Conservation (phyloP, 2,888 invertebrate species). For the Drosophila subquinaria region DNA sequence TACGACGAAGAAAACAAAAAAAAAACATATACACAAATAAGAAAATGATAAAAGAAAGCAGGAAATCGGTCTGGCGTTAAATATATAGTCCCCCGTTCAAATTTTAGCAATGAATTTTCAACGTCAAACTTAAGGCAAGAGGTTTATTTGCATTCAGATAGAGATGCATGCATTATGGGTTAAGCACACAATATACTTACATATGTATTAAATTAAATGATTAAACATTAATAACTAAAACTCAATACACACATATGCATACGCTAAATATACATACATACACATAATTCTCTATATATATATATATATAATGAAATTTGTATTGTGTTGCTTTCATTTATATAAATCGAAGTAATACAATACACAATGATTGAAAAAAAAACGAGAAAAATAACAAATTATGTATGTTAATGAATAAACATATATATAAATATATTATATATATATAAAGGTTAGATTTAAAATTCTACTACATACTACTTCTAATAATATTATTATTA, state of each 20-base stretch:
- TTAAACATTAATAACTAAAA: conserved; percentile 39
- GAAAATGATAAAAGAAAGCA: not conserved
- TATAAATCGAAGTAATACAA: conserved; percentile 30
- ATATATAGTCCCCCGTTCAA: conserved; percentile 46
- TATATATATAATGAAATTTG: conserved; percentile 14
- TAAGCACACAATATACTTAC: conserved; percentile 72
- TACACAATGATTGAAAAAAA: conserved; percentile 20
- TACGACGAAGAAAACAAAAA: conserved; percentile 5
- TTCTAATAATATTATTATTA: conserved; percentile 47
- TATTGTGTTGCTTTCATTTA: conserved; percentile 30
- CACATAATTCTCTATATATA: conserved; percentile 2
- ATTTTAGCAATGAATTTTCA: conserved; percentile 63
- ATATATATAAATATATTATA: conserved; percentile 41
- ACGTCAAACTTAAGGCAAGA: conserved; percentile 47
- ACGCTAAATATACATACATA: conserved; percentile 28
- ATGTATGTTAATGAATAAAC: conserved; percentile 57
- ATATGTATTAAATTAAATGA: conserved; percentile 73
- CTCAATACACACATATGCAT: conserved; percentile 45
- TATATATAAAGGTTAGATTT: conserved; percentile 64
- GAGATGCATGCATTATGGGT: conserved; percentile 40
- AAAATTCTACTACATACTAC: conserved; percentile 67
- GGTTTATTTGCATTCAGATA: conserved; percentile 51
- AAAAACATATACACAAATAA: not conserved
- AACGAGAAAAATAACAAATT: conserved; percentile 32
- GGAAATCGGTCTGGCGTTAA: conserved; percentile 39